phyloP scores from a whole-genome alignment of 1,140 invertebrate species.

The Bombyx mandarina region DNA sequence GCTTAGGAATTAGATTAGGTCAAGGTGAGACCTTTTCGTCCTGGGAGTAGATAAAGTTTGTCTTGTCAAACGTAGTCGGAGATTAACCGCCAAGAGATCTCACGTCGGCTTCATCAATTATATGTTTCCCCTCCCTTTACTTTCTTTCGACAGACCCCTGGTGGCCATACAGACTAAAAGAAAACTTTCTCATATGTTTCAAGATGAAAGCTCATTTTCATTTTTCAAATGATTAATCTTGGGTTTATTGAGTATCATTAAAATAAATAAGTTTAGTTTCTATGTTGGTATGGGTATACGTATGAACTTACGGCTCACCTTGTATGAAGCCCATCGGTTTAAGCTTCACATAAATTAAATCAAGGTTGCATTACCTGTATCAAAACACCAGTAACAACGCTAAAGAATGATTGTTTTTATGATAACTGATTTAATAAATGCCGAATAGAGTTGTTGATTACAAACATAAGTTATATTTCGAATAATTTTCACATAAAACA shows the following conservation, averaged over 20 bases:
- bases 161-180: neutral
- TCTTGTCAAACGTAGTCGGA: constrained; percentile 31
- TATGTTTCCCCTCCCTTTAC: constrained; percentile 13
- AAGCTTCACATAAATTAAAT: too few relatives aligned
- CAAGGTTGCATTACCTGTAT: too few relatives aligned
- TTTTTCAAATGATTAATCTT: neutral
- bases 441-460: too few relatives aligned
- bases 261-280: neutral
- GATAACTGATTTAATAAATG: too few relatives aligned
- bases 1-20: too few relatives aligned
- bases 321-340: too few relatives aligned
- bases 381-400: too few relatives aligned
- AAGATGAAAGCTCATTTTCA: neutral
- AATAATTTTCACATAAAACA: neutral
- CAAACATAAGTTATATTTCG: too few relatives aligned
- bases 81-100: constrained; percentile 35
- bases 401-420: too few relatives aligned
- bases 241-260: neutral
- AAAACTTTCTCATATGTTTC: neutral
- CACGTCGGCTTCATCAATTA: constrained; percentile 56
- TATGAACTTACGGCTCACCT: too few relatives aligned
- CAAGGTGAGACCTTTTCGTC: constrained; percentile 12
- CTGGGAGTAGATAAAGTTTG: constrained; percentile 29
- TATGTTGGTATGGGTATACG: too few relatives aligned
- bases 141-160: constrained; percentile 11